Conservation (phyloP, 2,797 vertebrate species). For the Mus caroli region DNA sequence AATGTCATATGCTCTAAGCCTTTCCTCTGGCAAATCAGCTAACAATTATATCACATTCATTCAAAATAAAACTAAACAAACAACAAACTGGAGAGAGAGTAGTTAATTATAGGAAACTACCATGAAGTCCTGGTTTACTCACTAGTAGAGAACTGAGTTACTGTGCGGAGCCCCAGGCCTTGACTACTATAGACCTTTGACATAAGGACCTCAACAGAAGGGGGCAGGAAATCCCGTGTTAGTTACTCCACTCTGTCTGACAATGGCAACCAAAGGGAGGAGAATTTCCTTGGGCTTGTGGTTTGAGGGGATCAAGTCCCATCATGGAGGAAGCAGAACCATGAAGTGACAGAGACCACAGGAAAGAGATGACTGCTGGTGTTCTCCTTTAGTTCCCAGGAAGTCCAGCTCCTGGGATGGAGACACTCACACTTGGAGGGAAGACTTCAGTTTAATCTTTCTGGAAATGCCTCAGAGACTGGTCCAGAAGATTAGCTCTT, state of each 20-base stretch:
- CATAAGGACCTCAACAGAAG: background rate
- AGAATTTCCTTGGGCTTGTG: background rate
- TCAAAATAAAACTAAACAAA: background rate
- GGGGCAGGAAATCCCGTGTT: background rate
- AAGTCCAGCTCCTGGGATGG: background rate
- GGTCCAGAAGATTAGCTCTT: background rate
- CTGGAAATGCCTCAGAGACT: background rate
- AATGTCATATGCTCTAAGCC: background rate
- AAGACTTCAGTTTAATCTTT: background rate
- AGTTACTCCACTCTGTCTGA: background rate
- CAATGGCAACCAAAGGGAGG: background rate
- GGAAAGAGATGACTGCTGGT: background rate
- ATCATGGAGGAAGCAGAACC: background rate
- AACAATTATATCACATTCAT: background rate
- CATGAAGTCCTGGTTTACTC: background rate
- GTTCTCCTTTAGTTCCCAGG: background rate
- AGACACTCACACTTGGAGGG: background rate
- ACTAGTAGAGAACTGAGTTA: background rate
- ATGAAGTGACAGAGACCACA: background rate
- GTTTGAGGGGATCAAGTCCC: background rate
- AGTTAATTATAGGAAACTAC: constrained; percentile 6
- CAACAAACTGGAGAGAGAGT: background rate
- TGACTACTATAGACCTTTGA: background rate
- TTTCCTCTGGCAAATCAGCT: background rate
- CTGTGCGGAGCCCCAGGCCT: background rate